Evolutionary conservation across 2,113 vertebrate species (phyloP), one percentile per base, ranked within the genome.

Genomic region (Malurus elegans): DNA sequence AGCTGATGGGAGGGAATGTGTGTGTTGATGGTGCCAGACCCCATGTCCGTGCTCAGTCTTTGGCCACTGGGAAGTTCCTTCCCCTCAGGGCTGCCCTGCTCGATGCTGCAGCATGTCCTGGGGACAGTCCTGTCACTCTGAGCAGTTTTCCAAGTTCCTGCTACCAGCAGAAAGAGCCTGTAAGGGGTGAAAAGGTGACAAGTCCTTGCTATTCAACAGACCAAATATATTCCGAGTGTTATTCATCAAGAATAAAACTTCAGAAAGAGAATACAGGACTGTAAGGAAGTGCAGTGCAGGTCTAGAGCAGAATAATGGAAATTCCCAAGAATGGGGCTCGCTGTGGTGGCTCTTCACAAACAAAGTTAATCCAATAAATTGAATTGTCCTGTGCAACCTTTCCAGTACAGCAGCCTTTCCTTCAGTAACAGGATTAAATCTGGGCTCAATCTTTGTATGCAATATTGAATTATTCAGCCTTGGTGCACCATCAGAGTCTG

Each of bases 281-380:
- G 13, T 29, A 76, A 64, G 62, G 58, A 83, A 79, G 12, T 19
- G 45, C 31, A 64, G 32, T 20, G 9, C 34, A 51, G 38, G 15
- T 57, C 67, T 54, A 45, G 65, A 60, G 56, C 16, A 65, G 75
- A 79, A 62, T 50, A 67, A 56, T 38, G 48, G 71, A 21, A 87
- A 50, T n/a, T 64, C 31, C 66, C 20, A 61, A 47, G 67, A 62
- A 70, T 4, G n/a, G 32, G 47, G 17, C 54, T 78, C 3, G 2
- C 44, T 81, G 60, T 81, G 60, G 32, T 92, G 83, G 69, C 69
- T 67, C 51, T 79, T 83, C 58, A 70, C 0, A 17, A 65, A 60
- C 17, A 4, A 70, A 71, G 50, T 57, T 95, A 95, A 96, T 89
- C 89, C 90, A 91, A 79, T 93, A 79, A 92, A 93, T 42, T 32